A percentile compares a stretch with the other conserved stretches of the same genome.
These are phyloP conservation scores for Kuschelorhynchus macadamiae DNA, from an alignment of 2,888 invertebrate species.

Conservation along the genomic window DNA sequence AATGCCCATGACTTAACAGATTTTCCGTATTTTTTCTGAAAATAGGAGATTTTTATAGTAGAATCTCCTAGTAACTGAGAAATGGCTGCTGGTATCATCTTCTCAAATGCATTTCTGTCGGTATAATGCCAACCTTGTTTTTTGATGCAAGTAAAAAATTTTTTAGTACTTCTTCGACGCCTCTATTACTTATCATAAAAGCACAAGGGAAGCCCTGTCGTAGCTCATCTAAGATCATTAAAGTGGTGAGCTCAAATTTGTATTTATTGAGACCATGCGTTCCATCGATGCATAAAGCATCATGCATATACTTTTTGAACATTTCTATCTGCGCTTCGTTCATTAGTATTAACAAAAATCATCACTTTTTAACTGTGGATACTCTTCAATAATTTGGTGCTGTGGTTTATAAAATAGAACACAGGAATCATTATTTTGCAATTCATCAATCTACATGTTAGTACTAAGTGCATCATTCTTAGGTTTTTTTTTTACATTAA, in stretches of 20 bases:
- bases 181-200: constrained; percentile 29
- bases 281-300: constrained; percentile 43
- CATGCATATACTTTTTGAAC: constrained; percentile 51
- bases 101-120: too few species aligned
- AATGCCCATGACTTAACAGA: constrained; percentile 25
- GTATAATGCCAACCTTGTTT: constrained; percentile 7
- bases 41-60: too few species aligned
- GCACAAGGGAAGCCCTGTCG: constrained; percentile 37
- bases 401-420: constrained; percentile 51
- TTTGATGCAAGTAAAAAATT: constrained; percentile 19
- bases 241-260: constrained; percentile 48
- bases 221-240: constrained; percentile 49
- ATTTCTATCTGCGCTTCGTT: constrained; percentile 53
- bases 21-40: too few species aligned
- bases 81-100: too few species aligned
- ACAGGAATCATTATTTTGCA: constrained; percentile 6
- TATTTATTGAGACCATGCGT: constrained; percentile 42
- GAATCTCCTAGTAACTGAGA: background rate
- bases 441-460: constrained; percentile 37
- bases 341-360: constrained; percentile 58
- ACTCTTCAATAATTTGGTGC: constrained; percentile 16
- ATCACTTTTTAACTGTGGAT: constrained; percentile 49
- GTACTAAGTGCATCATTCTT: constrained; percentile 29
- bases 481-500: background rate
- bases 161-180: constrained; percentile 11